Conservation (phyloP, 2,888 invertebrate species). For the Unio delphinus region DNA sequence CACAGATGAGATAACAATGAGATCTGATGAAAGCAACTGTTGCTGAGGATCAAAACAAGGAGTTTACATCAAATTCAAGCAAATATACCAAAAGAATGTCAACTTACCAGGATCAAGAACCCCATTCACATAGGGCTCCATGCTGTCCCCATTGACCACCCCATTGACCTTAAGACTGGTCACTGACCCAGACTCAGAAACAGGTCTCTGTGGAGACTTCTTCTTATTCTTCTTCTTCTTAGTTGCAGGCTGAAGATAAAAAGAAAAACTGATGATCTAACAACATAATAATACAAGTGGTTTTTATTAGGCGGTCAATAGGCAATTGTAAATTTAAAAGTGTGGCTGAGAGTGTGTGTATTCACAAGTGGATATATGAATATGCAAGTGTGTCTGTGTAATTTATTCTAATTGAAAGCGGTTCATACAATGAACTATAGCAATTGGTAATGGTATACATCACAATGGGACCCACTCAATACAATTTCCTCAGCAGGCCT, state of each 20-base stretch:
- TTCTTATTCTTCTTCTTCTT: conserved; percentile 62
- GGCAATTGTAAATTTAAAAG: not conserved
- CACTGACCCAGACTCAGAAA: conserved; percentile 25
- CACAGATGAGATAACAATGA: no score
- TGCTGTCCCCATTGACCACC: conserved; percentile 5
- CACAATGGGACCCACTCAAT: no score
- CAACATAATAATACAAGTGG: conserved; percentile 1
- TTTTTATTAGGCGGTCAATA: not conserved
- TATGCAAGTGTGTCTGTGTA: no score
- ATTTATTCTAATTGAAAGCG: no score
- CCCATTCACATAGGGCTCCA: conserved; percentile 22
- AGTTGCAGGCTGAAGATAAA: conserved; percentile 30
- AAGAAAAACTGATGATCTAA: not conserved
- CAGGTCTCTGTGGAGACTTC: conserved; percentile 34
- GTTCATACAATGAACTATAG: no score
- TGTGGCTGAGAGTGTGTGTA: no score
- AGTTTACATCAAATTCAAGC: no score
- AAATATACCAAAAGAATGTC: not conserved
- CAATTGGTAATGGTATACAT: no score
- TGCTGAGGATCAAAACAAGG: no score
- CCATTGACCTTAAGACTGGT: conserved; percentile 25
- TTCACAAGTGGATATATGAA: no score
- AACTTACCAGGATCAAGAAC: conserved; percentile 14
- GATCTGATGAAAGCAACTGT: no score
- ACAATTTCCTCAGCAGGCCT: no score